Evolutionary conservation across 1,140 invertebrate genomes (phyloP).

Genomic region (Phymastichus coffea): DNA sequence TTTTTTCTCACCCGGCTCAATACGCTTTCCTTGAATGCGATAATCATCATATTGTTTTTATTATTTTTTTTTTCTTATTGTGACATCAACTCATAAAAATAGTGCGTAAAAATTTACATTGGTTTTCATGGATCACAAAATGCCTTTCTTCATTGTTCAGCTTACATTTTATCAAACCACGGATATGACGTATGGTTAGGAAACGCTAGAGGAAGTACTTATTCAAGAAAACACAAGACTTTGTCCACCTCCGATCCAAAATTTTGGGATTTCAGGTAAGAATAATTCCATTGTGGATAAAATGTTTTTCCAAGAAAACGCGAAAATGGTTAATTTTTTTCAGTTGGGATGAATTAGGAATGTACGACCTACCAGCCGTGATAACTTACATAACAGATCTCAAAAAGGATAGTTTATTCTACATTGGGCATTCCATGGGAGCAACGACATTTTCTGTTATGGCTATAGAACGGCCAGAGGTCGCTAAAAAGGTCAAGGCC

Average conservation of each 20-base stretch:
- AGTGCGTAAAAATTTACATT: too few relatives aligned
- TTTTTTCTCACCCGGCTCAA: too few relatives aligned
- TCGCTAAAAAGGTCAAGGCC: slow-evolving; percentile 51
- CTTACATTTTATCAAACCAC: slow-evolving; percentile 63
- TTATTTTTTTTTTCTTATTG: too few relatives aligned
- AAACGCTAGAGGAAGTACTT: slow-evolving; percentile 66
- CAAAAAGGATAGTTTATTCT: slow-evolving; percentile 40
- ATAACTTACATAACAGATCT: slow-evolving; percentile 54
- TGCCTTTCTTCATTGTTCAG: too few relatives aligned
- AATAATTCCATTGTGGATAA: background rate
- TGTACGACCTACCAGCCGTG: slow-evolving; percentile 62
- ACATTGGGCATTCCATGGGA: slow-evolving; percentile 68
- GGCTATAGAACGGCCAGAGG: slow-evolving; percentile 59
- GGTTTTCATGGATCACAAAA: too few relatives aligned
- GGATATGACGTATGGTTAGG: slow-evolving; percentile 79
- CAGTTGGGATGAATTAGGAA: slow-evolving; percentile 58
- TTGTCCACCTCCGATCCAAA: slow-evolving; percentile 51
- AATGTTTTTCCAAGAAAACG: background rate
- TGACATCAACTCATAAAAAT: too few relatives aligned
- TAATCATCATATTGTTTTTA: too few relatives aligned
- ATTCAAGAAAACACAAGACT: slow-evolving; percentile 55
- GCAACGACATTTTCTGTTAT: slow-evolving; percentile 64
- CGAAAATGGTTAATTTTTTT: background rate
- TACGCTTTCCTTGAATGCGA: too few relatives aligned
- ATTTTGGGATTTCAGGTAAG: slow-evolving; percentile 64